Evolutionary conservation across 2,113 vertebrate genomes (phyloP).

Genomic region (Holacanthus passer): DNA sequence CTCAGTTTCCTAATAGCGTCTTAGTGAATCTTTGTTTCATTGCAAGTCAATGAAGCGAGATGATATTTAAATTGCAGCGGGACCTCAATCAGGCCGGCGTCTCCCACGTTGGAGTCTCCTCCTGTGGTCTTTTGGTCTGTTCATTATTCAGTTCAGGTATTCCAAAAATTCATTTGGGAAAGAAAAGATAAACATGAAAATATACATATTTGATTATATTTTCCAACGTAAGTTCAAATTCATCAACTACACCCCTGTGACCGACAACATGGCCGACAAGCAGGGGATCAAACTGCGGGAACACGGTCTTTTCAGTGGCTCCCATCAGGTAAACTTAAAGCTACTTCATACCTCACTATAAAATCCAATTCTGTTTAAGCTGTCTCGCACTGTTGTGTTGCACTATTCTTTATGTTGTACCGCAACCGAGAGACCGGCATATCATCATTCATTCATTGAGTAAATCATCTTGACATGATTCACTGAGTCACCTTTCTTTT

Average conservation of each 20-base stretch:
- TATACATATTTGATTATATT: not conserved
- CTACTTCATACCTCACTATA: no score
- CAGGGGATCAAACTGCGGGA: no score
- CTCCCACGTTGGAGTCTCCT: conserved; percentile 19
- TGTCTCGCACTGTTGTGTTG: no score
- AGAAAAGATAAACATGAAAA: not conserved
- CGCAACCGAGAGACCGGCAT: no score
- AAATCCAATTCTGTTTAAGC: no score
- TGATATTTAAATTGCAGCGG: conserved; percentile 56
- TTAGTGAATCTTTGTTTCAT: conserved; percentile 62
- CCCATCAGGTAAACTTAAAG: no score
- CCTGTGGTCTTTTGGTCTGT: conserved; percentile 26
- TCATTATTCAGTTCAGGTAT: conserved; percentile 1
- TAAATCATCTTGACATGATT: no score
- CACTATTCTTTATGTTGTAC: no score
- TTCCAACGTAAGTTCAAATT: no score
- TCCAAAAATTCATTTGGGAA: not conserved
- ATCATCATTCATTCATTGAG: no score
- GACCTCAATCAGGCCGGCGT: conserved; percentile 27
- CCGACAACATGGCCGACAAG: no score
- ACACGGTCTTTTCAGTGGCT: no score
- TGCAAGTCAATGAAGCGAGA: conserved; percentile 61
- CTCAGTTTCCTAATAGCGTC: conserved; percentile 52
- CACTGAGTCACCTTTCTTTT: not conserved
- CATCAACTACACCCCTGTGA: not conserved